phyloP scores from a whole-genome alignment of 1,140 invertebrate species.

The Trachymyrmex cornetzi region DNA sequence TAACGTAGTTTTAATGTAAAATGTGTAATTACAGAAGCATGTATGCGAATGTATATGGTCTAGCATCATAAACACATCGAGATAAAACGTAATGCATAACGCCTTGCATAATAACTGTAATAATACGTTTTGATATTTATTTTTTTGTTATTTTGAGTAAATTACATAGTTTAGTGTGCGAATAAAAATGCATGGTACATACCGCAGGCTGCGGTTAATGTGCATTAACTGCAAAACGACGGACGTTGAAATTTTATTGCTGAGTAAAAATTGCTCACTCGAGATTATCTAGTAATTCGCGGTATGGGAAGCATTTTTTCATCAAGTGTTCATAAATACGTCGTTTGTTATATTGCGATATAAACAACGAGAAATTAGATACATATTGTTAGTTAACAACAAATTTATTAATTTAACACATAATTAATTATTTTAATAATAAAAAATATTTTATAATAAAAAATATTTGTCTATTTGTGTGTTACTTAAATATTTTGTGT shows the following conservation, averaged over 20 bases:
- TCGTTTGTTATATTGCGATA: not conserved
- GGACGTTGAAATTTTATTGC: slow-evolving; percentile 42
- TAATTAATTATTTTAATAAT: not conserved
- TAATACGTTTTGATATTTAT: slow-evolving; percentile 35
- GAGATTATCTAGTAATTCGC: slow-evolving; percentile 30
- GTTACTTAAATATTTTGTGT: not conserved
- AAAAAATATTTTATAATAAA: not conserved
- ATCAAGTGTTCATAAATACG: not conserved
- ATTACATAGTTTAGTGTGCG: slow-evolving; percentile 33
- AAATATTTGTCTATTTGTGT: slow-evolving; percentile 4
- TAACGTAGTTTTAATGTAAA: slow-evolving; percentile 11
- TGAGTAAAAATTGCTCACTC: slow-evolving; percentile 4
- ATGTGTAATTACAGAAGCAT: not conserved
- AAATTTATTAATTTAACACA: not conserved
- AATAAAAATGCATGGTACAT: slow-evolving; percentile 29
- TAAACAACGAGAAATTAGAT: not conserved
- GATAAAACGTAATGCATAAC: slow-evolving; percentile 35
- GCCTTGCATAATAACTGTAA: slow-evolving; percentile 29
- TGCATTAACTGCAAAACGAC: slow-evolving; percentile 46
- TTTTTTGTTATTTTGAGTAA: not conserved
- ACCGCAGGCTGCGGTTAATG: slow-evolving; percentile 31
- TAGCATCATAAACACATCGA: slow-evolving; percentile 50
- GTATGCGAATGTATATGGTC: not conserved
- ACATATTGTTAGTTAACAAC: not conserved
- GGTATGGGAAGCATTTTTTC: not conserved